Evolutionary conservation across 1,140 invertebrate species (phyloP), one percentile per base, ranked within the genome.

Genomic region (Nasonia giraulti): DNA sequence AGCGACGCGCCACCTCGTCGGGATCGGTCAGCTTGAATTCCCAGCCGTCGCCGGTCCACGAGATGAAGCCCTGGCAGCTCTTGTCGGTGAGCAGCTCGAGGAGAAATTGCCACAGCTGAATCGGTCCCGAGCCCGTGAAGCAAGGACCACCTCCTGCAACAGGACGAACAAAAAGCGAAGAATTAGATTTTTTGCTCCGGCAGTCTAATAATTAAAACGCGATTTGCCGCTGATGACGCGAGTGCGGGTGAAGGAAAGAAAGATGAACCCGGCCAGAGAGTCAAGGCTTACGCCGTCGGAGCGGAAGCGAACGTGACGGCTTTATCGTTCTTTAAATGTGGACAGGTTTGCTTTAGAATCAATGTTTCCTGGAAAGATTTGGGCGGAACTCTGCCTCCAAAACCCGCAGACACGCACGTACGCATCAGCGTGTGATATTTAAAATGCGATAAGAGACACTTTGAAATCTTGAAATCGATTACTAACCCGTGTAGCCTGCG

Each of bases 11-110:
- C 55, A 99, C 98, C 94, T 99, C 98, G 93, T 99, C 98, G 0
- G 98, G 98, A 93, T 99, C 98, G 14, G 98, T 98, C n/a, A 99
- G 94, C 92, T 99, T 99, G 93, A 99, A 99, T 93, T 99, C 99
- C 98, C 98, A 99, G 74, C 98, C 98, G 91, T 99, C 98, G 62
- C 98, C 98, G 6, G 98, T 99, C 99, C 99, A 99, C 84, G 97
- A 98, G 89, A 99, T 99, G 91, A 99, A 99, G 37, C 96, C 95
- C 92, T 99, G 98, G 93, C 98, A 99, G 73, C 96, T 96, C 93
- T 99, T 99, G 93, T 99, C 98, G 80, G 98, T 99, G 40, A 99
- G 94, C 40, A 99, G 94, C 93, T 99, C 98, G 80, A 99, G 93
- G 62, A 99, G 94, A 93, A 99, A 99, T 93, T 99, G 98, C 99